A percentile compares a stretch with the other conserved stretches of the same genome.
phyloP scores from a whole-genome alignment of 2,113 vertebrate species.

The Globicephala melas region DNA sequence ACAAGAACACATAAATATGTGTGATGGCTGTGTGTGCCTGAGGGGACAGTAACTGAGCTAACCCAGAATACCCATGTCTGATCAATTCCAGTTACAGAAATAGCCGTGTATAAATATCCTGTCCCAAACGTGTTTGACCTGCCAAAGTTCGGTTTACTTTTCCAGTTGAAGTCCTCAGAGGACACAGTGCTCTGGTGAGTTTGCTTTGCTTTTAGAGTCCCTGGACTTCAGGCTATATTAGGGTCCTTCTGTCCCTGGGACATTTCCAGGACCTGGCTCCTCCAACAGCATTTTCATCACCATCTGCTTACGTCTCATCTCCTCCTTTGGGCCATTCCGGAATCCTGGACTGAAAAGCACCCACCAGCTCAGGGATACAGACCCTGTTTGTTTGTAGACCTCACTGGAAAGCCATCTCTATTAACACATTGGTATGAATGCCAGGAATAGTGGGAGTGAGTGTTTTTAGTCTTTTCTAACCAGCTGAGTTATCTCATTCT shows the following conservation, averaged over 20 bases:
- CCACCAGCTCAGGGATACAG: not conserved
- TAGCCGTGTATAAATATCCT: constrained; percentile 29
- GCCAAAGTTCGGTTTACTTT: constrained; percentile 27
- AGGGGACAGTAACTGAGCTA: not conserved
- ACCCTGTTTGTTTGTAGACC: not conserved
- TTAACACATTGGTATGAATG: not conserved
- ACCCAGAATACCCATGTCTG: not conserved
- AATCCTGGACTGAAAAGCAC: not conserved
- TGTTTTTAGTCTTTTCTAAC: not conserved
- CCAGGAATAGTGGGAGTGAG: not conserved
- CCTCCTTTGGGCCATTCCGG: not conserved
- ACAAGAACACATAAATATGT: not conserved
- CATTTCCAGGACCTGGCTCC: not conserved
- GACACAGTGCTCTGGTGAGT: not conserved
- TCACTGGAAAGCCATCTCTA: constrained; percentile 2
- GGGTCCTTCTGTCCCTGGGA: not conserved
- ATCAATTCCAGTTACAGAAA: constrained; percentile 35
- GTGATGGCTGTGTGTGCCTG: not conserved
- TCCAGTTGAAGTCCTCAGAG: constrained; percentile 17
- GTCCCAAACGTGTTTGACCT: not conserved
- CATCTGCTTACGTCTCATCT: not conserved
- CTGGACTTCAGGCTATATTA: not conserved
- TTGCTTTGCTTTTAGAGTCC: not conserved
- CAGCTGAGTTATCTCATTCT: not conserved
- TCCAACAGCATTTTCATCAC: not conserved